Base-by-base conservation (phyloP, 2,888 invertebrate species). In the Drosophila gaucha region DNA sequence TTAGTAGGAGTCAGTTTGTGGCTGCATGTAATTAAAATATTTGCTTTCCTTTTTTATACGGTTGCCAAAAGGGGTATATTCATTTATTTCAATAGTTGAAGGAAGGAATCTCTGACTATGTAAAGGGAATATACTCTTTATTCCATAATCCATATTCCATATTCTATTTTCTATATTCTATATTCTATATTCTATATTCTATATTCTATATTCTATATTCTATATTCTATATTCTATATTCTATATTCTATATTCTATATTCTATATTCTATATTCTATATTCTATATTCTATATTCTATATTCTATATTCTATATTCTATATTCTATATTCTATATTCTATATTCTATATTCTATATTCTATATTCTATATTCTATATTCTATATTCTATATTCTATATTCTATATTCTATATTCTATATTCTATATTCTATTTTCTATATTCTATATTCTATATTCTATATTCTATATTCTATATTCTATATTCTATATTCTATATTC, bases 1-100 rank as follows among this genome's bases (percentile, higher is more conserved):
- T n/a, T n/a, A n/a, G n/a, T n/a, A n/a, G n/a, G n/a, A n/a, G n/a
- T n/a, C n/a, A n/a, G n/a, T n/a, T 6, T 18, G 5, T 9, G 43
- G 22, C 52, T 41, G 57, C 50, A 47, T 75, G 58, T 65, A 76
- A 83, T 86, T 80, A 83, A 76, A 86, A 76, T 70, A 65, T 71
- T 39, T 41, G 35, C n/a, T 51, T 43, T 60, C 62, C 63, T 62
- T 59, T n/a, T n/a, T n/a, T n/a, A n/a, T n/a, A n/a, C n/a, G n/a
- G n/a, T n/a, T n/a, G n/a, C n/a, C n/a, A n/a, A n/a, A n/a, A n/a
- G n/a, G n/a, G n/a, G n/a, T n/a, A n/a, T n/a, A n/a, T n/a, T n/a
- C n/a, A n/a, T n/a, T n/a, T n/a, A n/a, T n/a, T n/a, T n/a, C n/a
- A n/a, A n/a, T n/a, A n/a, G n/a, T n/a, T n/a, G n/a, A n/a, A n/a